Conservation (phyloP, 2,888 invertebrate species). For the Axea sp. region DNA sequence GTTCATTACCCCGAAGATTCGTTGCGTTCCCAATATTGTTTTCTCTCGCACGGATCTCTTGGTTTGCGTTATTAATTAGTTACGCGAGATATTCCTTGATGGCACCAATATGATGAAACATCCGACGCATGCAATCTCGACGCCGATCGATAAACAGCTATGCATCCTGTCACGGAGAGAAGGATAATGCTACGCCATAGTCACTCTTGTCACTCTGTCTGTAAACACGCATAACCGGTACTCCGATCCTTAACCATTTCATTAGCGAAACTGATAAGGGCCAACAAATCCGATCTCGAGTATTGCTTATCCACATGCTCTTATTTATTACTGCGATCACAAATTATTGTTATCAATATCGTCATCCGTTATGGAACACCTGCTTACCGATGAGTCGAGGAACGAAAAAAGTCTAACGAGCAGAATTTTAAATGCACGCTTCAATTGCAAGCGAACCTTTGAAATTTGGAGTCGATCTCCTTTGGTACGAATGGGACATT, state of each 20-base stretch:
- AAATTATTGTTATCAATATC: slow-evolving; percentile 22
- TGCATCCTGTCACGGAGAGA: slow-evolving; percentile 21
- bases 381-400: too few relatives aligned
- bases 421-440: too few relatives aligned
- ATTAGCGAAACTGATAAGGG: slow-evolving; percentile 54
- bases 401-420: too few relatives aligned
- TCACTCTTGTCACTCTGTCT: slow-evolving; percentile 55
- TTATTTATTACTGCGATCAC: slow-evolving; percentile 13
- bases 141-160: slow-evolving; percentile 43
- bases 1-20: slow-evolving; percentile 44
- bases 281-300: slow-evolving; percentile 51
- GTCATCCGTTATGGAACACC: too few relatives aligned
- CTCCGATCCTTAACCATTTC: slow-evolving; percentile 59
- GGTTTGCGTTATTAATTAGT: slow-evolving; percentile 48
- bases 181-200: slow-evolving; percentile 53
- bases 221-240: slow-evolving; percentile 48
- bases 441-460: too few relatives aligned
- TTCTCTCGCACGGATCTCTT: slow-evolving; percentile 4
- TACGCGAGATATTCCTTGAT: slow-evolving; percentile 43
- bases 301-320: slow-evolving; percentile 21
- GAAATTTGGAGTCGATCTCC: too few relatives aligned
- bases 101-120: slow-evolving; percentile 46
- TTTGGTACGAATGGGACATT: too few relatives aligned
- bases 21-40: slow-evolving; percentile 7
- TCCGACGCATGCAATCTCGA: slow-evolving; percentile 43